phyloP scores from a whole-genome alignment of 1,140 invertebrate species.

The Drosophila subobscura region DNA sequence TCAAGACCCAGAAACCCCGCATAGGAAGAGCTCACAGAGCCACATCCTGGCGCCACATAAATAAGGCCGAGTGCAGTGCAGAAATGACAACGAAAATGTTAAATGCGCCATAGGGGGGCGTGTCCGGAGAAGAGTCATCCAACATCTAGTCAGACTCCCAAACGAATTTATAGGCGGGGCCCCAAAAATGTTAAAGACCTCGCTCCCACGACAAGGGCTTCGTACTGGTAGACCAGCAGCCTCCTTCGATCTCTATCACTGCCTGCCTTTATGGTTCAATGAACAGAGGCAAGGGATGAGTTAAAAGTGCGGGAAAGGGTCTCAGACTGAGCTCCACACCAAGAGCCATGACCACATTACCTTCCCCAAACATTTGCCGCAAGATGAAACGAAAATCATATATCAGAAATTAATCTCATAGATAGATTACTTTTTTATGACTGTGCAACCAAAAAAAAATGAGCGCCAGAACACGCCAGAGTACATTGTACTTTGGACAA shows the following conservation, averaged over 20 bases:
- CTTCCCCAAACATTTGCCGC: background rate
- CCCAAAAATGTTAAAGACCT: slow-evolving; percentile 43
- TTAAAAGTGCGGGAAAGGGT: slow-evolving; percentile 10
- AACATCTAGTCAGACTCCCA: slow-evolving; percentile 23
- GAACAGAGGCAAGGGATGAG: slow-evolving; percentile 42
- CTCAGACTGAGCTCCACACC: slow-evolving; percentile 18
- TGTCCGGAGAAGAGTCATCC: slow-evolving; percentile 30
- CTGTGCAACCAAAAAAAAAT: slow-evolving; percentile 7
- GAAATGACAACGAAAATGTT: slow-evolving; percentile 66
- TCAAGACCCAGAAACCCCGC: slow-evolving; percentile 5
- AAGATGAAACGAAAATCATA: slow-evolving; percentile 47
- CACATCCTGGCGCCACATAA: slow-evolving; percentile 76
- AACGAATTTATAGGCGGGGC: slow-evolving; percentile 62
- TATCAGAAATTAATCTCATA: slow-evolving; percentile 51
- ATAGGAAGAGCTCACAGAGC: slow-evolving; percentile 24
- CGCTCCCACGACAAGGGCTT: slow-evolving; percentile 11
- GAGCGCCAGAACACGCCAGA: slow-evolving; percentile 8
- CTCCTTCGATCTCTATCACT: slow-evolving; percentile 20
- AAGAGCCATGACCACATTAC: slow-evolving; percentile 5
- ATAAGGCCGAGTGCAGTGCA: slow-evolving; percentile 63
- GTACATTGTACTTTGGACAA: slow-evolving; percentile 43
- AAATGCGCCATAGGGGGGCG: slow-evolving; percentile 61
- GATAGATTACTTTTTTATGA: slow-evolving; percentile 50
- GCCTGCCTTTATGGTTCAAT: slow-evolving; percentile 60
- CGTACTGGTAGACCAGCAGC: background rate